Conservation (phyloP, 1,140 invertebrate species). For the Sarcophaga peregrina region DNA sequence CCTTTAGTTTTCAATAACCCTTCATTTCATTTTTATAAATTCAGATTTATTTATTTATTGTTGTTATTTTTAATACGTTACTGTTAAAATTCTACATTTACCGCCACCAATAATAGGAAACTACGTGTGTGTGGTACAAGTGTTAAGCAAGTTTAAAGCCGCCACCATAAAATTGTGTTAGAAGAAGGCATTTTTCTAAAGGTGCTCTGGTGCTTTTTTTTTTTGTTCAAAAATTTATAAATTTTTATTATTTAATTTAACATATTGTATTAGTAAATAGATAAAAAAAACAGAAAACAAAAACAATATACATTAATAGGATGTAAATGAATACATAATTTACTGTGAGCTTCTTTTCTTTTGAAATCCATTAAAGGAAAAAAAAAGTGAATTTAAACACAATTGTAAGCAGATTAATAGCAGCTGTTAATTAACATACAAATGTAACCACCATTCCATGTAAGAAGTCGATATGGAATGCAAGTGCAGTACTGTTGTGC, state of each 20-base stretch:
- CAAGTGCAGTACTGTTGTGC: not conserved
- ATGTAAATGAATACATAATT: not conserved
- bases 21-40: too few relatives aligned
- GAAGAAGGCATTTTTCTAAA: not conserved
- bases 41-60: too few relatives aligned
- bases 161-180: not conserved
- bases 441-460: not conserved
- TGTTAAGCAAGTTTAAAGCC: not conserved
- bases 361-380: conserved; percentile 19
- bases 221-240: not conserved
- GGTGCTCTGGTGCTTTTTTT: conserved; percentile 4
- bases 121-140: too few relatives aligned
- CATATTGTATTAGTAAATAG: not conserved
- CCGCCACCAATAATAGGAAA: not conserved
- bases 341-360: not conserved
- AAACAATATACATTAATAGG: too few relatives aligned
- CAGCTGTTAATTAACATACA: not conserved
- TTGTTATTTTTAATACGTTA: not conserved
- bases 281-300: too few relatives aligned
- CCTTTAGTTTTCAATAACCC: too few relatives aligned
- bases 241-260: conserved; percentile 9
- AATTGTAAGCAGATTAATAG: not conserved
- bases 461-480: not conserved
- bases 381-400: not conserved
- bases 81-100: not conserved